phyloP scores from a whole-genome alignment of 2,113 vertebrate genomes.

The Hemibagrus wyckioides region DNA sequence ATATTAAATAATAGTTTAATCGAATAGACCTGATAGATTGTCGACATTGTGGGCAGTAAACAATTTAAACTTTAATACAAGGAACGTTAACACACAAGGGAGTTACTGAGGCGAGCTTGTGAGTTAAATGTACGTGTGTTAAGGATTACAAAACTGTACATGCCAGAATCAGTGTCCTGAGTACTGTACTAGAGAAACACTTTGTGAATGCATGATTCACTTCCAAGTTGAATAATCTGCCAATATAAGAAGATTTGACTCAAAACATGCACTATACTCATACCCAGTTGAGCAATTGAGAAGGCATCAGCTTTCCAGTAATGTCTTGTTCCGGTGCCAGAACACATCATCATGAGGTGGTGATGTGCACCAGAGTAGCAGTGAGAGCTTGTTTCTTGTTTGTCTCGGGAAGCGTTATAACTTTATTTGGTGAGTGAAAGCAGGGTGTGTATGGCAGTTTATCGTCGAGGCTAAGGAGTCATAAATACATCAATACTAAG shows the following conservation, averaged over 20 bases:
- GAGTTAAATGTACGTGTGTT: neutral
- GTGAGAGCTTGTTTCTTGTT: conserved; percentile 33
- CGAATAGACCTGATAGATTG: neutral
- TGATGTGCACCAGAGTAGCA: conserved; percentile 16
- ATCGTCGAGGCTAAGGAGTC: conserved; percentile 31
- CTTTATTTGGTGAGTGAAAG: conserved; percentile 42
- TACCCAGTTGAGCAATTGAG: conserved; percentile 17
- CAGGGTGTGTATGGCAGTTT: conserved; percentile 14
- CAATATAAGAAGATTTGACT: conserved; percentile 12
- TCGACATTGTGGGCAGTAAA: neutral
- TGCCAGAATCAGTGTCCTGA: neutral
- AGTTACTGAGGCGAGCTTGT: neutral
- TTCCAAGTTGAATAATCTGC: neutral
- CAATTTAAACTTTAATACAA: neutral
- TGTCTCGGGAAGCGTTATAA: conserved; percentile 42
- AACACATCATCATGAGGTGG: conserved; percentile 25
- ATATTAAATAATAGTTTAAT: neutral
- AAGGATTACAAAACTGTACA: neutral
- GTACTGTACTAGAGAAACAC: neutral
- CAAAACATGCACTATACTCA: conserved; percentile 5
- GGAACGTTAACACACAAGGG: neutral
- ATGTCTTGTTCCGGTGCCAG: conserved; percentile 12
- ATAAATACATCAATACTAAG: conserved; percentile 48
- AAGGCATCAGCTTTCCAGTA: conserved; percentile 13
- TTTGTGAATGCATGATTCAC: neutral